phyloP scores from a whole-genome alignment of 2,113 vertebrate species.

The Oreochromis aureus region DNA sequence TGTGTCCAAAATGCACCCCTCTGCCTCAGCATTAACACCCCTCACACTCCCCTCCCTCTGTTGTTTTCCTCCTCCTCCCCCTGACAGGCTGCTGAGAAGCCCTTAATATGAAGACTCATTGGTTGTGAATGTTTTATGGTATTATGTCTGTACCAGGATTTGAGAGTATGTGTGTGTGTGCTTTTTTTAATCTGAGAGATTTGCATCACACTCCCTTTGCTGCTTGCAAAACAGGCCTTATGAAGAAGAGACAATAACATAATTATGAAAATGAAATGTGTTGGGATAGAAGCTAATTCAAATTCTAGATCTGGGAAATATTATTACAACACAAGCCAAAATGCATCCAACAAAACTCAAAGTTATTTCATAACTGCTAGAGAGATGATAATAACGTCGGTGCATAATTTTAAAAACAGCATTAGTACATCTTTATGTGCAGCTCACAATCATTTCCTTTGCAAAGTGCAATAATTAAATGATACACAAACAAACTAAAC shows the following conservation, averaged over 20 bases:
- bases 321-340: background rate
- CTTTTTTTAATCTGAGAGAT: slow-evolving; percentile 43
- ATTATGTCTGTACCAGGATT: slow-evolving; percentile 49
- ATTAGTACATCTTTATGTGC: background rate
- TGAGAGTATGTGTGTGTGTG: background rate
- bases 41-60: background rate
- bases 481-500: background rate
- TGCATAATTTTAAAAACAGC: background rate
- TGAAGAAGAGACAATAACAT: background rate
- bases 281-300: background rate
- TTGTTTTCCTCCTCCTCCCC: background rate
- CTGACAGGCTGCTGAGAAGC: slow-evolving; percentile 4
- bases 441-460: background rate
- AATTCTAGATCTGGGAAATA: background rate
- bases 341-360: background rate
- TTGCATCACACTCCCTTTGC: slow-evolving; percentile 14
- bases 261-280: background rate
- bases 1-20: slow-evolving; percentile 25
- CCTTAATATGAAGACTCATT: slow-evolving; percentile 31
- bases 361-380: background rate
- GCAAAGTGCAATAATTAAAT: background rate
- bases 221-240: slow-evolving; percentile 24
- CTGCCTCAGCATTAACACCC: background rate
- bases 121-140: slow-evolving; percentile 20
- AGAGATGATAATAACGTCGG: background rate